phyloP scores from a whole-genome alignment of 2,113 vertebrate genomes.

The Jacana jacana region DNA sequence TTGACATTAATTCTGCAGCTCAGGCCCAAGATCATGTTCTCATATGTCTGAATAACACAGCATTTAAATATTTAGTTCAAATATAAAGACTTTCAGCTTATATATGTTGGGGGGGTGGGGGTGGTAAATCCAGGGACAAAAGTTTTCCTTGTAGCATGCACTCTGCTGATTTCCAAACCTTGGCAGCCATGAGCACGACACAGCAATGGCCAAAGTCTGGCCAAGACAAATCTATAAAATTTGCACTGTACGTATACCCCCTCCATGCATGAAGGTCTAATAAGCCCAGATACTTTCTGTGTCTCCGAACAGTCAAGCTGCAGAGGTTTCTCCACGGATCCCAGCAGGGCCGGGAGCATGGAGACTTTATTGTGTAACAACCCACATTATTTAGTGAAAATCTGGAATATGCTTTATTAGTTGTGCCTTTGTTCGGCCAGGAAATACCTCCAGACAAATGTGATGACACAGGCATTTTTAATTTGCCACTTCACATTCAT shows the following conservation, averaged over 20 bases:
- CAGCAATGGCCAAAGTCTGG: not conserved
- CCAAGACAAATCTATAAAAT: slow-evolving; percentile 66
- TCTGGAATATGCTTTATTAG: slow-evolving; percentile 42
- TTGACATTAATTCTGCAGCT: slow-evolving; percentile 53
- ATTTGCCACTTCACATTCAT: slow-evolving; percentile 51
- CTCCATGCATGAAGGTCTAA: not conserved
- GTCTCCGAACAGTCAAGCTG: not conserved
- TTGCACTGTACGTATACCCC: not conserved
- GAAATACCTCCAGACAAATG: slow-evolving; percentile 65
- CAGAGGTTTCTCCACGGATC: slow-evolving; percentile 5
- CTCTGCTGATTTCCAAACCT: not conserved
- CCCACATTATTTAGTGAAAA: slow-evolving; percentile 44
- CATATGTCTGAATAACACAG: slow-evolving; percentile 50
- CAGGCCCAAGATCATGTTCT: slow-evolving; percentile 43
- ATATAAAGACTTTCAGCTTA: not conserved
- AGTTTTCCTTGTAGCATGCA: slow-evolving; percentile 34
- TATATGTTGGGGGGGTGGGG: too few relatives aligned
- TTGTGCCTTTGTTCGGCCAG: slow-evolving; percentile 51
- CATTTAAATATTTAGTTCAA: slow-evolving; percentile 53
- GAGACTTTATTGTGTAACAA: slow-evolving; percentile 54
- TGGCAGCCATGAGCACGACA: not conserved
- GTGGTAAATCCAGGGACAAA: not conserved
- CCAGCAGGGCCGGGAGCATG: not conserved
- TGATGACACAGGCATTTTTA: slow-evolving; percentile 65
- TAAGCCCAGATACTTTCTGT: slow-evolving; percentile 29